Conservation (phyloP, 2,888 invertebrate species). For the Xylophagus ater region DNA sequence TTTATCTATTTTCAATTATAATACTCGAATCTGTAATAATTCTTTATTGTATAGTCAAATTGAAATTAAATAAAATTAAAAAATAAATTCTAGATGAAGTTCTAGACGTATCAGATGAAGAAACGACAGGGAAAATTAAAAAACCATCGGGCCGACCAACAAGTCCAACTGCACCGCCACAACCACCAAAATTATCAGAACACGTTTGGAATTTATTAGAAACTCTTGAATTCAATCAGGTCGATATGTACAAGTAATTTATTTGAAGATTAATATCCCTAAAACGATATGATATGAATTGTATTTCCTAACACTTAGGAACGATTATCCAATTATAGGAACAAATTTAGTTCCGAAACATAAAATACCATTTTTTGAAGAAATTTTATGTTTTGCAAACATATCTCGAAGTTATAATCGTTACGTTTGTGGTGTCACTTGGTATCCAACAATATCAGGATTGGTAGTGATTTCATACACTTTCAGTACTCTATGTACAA, state of each 20-base stretch:
- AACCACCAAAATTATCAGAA: constrained; percentile 27
- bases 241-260: constrained; percentile 36
- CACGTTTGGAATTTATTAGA: constrained; percentile 30
- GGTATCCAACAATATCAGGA: constrained; percentile 63
- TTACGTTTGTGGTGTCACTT: constrained; percentile 51
- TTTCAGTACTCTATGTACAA: constrained; percentile 42
- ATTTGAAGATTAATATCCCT: not conserved
- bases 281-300: not conserved
- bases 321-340: constrained; percentile 34
- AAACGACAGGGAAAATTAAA: constrained; percentile 25
- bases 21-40: no score
- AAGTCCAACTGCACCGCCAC: constrained; percentile 21
- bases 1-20: no score
- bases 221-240: constrained; percentile 37
- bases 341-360: constrained; percentile 25
- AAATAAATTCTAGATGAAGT: constrained; percentile 18
- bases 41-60: no score
- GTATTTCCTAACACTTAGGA: constrained; percentile 21
- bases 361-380: constrained; percentile 30
- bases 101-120: constrained; percentile 29
- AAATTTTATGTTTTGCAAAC: constrained; percentile 52
- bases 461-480: constrained; percentile 56
- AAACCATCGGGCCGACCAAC: constrained; percentile 20
- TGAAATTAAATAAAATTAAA: constrained; percentile 15
- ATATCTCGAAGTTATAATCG: constrained; percentile 52